Conservation (phyloP, 1,140 invertebrate species). For the Elymnias hypermnestra region DNA sequence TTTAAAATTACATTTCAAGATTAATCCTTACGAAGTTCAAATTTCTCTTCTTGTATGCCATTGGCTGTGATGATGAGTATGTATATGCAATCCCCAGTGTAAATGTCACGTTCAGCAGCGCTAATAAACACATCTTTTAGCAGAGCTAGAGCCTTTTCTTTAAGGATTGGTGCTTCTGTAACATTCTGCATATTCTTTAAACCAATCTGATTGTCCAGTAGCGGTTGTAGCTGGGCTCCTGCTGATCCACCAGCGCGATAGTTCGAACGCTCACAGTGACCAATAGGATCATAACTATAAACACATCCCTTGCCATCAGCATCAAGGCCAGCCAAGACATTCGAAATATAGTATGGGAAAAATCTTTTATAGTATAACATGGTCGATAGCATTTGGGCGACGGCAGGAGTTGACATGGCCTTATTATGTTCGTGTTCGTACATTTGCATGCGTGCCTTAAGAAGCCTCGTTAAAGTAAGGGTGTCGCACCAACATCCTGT, state of each 20-base stretch:
- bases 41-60: slow-evolving; percentile 84
- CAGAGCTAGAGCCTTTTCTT: slow-evolving; percentile 88
- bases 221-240: slow-evolving; percentile 86
- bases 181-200: slow-evolving; percentile 88
- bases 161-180: slow-evolving; percentile 77
- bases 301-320: slow-evolving; percentile 93
- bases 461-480: slow-evolving; percentile 91
- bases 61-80: slow-evolving; percentile 95
- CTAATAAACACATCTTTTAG: slow-evolving; percentile 98
- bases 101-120: slow-evolving; percentile 97
- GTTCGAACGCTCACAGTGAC: slow-evolving; percentile 88
- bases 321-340: slow-evolving; percentile 94
- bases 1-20: slow-evolving; percentile 26
- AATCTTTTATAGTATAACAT: slow-evolving; percentile 98
- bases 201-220: slow-evolving; percentile 94
- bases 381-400: slow-evolving; percentile 96
- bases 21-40: slow-evolving; percentile 88
- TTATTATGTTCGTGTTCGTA: slow-evolving; percentile 97
- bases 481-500: slow-evolving; percentile 99
- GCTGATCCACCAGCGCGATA: slow-evolving; percentile 92
- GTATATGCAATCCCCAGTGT: slow-evolving; percentile 94
- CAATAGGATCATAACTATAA: slow-evolving; percentile 98
- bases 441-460: slow-evolving; percentile 94
- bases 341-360: slow-evolving; percentile 98
- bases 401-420: slow-evolving; percentile 92